Evolutionary conservation across 2,113 vertebrate species (phyloP).

Genomic region (Chaetodon trifascialis): DNA sequence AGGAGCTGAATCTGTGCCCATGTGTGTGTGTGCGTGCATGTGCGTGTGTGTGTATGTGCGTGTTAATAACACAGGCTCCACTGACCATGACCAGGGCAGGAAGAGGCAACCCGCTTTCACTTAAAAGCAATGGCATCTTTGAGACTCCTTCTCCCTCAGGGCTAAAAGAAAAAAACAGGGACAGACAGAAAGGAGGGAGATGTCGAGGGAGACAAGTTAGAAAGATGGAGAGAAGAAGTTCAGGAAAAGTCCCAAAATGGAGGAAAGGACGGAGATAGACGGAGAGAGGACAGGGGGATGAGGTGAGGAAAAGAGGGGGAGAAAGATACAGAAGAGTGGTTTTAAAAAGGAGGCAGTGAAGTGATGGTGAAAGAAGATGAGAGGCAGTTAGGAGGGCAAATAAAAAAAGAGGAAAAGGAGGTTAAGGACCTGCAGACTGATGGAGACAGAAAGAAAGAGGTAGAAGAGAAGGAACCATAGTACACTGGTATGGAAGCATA

Average conservation of each 20-base stretch:
- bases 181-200: constrained; percentile 13
- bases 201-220: not conserved
- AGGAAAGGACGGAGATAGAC: constrained; percentile 17
- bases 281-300: not conserved
- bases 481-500: constrained; percentile 33
- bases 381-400: constrained; percentile 23
- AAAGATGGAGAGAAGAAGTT: constrained; percentile 41
- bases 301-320: not conserved
- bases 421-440: constrained; percentile 29
- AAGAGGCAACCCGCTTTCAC: constrained; percentile 64
- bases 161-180: not conserved
- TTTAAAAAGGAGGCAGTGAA: constrained; percentile 25
- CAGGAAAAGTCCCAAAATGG: constrained; percentile 25
- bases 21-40: constrained; percentile 39
- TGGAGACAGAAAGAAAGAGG: constrained; percentile 41
- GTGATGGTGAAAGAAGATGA: constrained; percentile 19
- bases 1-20: constrained; percentile 39
- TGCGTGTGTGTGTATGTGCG: constrained; percentile 48
- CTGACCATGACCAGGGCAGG: constrained; percentile 57
- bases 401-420: constrained; percentile 50
- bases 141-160: constrained; percentile 33
- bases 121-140: constrained; percentile 57
- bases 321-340: not conserved
- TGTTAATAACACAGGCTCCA: constrained; percentile 56
- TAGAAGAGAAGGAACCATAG: constrained; percentile 10